phyloP scores from a whole-genome alignment of 2,888 invertebrate genomes.

The Diplolepis rosae region DNA sequence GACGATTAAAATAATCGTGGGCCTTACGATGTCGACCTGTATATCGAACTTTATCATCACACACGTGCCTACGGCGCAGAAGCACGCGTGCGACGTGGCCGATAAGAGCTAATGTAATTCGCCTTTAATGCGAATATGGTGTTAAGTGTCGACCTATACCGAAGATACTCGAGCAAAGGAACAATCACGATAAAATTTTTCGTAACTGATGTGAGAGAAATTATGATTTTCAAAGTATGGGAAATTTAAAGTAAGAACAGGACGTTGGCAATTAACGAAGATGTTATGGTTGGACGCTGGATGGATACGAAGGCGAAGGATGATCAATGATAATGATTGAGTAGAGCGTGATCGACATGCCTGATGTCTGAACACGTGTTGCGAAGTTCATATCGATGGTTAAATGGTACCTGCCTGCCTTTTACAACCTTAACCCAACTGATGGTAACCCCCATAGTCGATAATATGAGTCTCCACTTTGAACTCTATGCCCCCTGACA shows the following conservation, averaged over 20 bases:
- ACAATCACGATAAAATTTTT: neutral
- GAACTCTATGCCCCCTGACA: slow-evolving; percentile 39
- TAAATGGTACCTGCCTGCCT: slow-evolving; percentile 43
- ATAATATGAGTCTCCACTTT: slow-evolving; percentile 51
- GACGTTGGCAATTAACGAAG: slow-evolving; percentile 44
- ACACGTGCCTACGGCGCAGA: slow-evolving; percentile 14
- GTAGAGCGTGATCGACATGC: slow-evolving; percentile 67
- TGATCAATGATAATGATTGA: slow-evolving; percentile 70
- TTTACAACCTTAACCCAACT: slow-evolving; percentile 42
- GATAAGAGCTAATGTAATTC: slow-evolving; percentile 5
- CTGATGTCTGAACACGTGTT: slow-evolving; percentile 60
- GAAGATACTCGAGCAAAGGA: neutral
- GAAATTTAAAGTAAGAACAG: slow-evolving; percentile 35
- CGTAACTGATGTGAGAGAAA: slow-evolving; percentile 34
- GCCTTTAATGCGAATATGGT: slow-evolving; percentile 5
- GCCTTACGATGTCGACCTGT: neutral
- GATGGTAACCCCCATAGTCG: slow-evolving; percentile 48
- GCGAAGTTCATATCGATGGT: slow-evolving; percentile 46
- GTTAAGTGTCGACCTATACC: neutral
- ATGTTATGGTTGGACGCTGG: slow-evolving; percentile 36
- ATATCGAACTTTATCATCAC: slow-evolving; percentile 9
- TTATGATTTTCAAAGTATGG: slow-evolving; percentile 36
- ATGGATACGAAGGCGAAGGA: slow-evolving; percentile 51
- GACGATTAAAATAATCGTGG: slow-evolving; percentile 23
- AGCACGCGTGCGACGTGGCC: slow-evolving; percentile 9